phyloP scores from a whole-genome alignment of 2,797 vertebrate genomes.

The Crypturellus tataupa region DNA sequence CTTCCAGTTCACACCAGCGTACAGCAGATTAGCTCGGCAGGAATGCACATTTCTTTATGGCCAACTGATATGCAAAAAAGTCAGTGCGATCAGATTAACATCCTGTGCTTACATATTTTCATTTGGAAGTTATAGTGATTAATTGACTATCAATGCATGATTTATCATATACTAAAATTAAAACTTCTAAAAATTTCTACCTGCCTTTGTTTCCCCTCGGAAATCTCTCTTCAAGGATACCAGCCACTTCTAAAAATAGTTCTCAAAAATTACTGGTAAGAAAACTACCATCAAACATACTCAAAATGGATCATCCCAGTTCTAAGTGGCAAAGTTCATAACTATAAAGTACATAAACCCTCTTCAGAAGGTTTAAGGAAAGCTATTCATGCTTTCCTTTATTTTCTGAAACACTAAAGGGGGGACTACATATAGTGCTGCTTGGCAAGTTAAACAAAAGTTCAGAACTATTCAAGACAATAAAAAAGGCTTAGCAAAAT shows the following conservation, averaged over 20 bases:
- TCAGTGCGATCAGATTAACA: not conserved
- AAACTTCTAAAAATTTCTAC: not conserved
- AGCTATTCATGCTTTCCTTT: not conserved
- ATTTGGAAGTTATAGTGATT: not conserved
- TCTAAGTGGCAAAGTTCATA: not conserved
- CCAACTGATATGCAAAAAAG: not conserved
- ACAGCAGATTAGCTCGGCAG: not conserved
- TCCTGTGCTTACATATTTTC: accelerated
- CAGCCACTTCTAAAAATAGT: not conserved
- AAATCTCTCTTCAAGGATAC: not conserved
- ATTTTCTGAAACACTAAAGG: constrained; percentile 21
- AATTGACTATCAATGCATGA: not conserved
- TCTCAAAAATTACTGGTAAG: not conserved
- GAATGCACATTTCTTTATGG: not conserved
- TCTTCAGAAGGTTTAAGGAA: not conserved
- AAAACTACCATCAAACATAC: not conserved
- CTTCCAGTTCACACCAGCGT: not conserved
- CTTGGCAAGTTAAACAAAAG: constrained; percentile 59
- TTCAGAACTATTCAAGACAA: constrained; percentile 60
- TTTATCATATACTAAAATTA: not conserved
- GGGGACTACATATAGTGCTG: constrained; percentile 1
- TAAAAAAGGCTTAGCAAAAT: constrained; percentile 51
- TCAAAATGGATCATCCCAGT: not conserved
- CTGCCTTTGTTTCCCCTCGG: not conserved
- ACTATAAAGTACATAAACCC: not conserved